Evolutionary conservation across 2,113 vertebrate genomes (phyloP), one percentile per base, ranked within the genome.

Genomic region (Seriola rivoliana): DNA sequence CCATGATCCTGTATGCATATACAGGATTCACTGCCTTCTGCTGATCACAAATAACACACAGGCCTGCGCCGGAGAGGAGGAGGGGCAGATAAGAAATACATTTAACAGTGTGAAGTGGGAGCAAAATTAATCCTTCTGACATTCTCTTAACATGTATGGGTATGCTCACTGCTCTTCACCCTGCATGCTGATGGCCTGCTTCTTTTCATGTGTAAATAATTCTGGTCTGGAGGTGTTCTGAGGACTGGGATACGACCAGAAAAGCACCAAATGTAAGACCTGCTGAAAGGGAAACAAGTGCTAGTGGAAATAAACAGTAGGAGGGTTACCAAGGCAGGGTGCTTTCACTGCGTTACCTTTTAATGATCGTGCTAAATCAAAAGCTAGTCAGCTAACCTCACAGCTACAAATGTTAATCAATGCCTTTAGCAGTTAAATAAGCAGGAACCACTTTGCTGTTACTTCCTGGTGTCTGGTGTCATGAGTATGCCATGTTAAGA

Each of bases 81-180:
- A 64, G 65, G 25, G 63, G 75, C 58, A 68, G 40, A 82, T 75
- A 82, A 85, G 83, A 84, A 81, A 68, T 78, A 86, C 69, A 82
- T 82, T 86, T 75, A 80, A 89, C 84, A 72, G n/a, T 42, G 70
- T 8, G 23, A 90, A 82, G 76, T 71, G 79, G 71, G 70, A 76
- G 75, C 14, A 64, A 84, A 86, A 90, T 91, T 73, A 91, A 88
- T 91, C 85, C 89, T 78, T 85, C 69, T 88, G 87, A 92, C 87
- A 91, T 93, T 92, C 88, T 62, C 46, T 80, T 55, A 57, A 81
- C 71, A 81, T 42, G 2, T 71, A 40, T n/a, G 76, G 46, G 42
- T 64, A 14, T 1, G 52, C 86, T 92, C 60, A 50, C 46, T 57
- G 67, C 70, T 42, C 57, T 46, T 75, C 38, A n/a, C 40, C 25